Evolutionary conservation across 2,797 vertebrate genomes (phyloP), one percentile per base, ranked within the genome.

Genomic region (Crenuchus spilurus): DNA sequence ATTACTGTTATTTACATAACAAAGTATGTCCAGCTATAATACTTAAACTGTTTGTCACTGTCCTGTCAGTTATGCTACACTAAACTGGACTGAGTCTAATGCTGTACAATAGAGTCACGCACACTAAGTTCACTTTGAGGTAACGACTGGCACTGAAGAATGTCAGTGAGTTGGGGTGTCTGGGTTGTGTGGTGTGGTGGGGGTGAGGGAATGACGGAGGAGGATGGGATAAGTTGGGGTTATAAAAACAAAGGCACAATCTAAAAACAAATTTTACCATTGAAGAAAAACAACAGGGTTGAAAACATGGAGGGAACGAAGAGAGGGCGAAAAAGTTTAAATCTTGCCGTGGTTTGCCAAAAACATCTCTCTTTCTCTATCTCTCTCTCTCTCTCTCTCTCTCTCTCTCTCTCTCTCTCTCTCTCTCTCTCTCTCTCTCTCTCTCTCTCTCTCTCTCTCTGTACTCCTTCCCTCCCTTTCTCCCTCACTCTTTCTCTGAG

Each of bases 251-350:
- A 88, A 86, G 84, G 64, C 80, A 80, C 85, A 90, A 85, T 84
- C 70, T 84, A 83, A 90, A 92, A 92, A 91, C 88, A 90, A 89
- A 88, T 86, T 90, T 91, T 89, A 91, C 88, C 85, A 87, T 87
- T n/a, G 76, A 87, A 89, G 85, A 82, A 89, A 92, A 92, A 91
- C 88, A 92, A 86, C 80, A 30, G 75, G 13, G 41, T 16, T 73
- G 74, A 85, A 86, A 84, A 72, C 71, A 70, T 39, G 31, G 51
- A 71, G 16, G 26, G 28, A 75, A 81, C 73, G 79, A 81, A 6
- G 35, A 80, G 72, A 80, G 65, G 54, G 74, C 52, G 60, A 84
- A 81, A 46, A 72, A 81, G 75, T 72, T 67, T 62, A 76, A 79
- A 81, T 85, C 82, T 84, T 78, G 76, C 80, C 77, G 84, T 81